phyloP scores from a whole-genome alignment of 2,113 vertebrate genomes.

The Albula goreensis region DNA sequence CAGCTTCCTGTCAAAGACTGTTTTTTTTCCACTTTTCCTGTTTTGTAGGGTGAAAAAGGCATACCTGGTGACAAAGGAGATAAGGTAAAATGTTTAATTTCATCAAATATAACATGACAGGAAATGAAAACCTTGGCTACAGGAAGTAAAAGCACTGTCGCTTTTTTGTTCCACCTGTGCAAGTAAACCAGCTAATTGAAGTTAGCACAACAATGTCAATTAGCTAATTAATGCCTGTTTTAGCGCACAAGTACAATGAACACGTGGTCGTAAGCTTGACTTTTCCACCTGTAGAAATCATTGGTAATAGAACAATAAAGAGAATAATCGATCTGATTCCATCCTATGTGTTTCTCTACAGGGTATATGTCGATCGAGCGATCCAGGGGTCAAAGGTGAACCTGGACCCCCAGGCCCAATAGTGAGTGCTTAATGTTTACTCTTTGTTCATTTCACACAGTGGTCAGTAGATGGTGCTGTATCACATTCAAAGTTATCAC shows the following conservation, averaged over 20 bases:
- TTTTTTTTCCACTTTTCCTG: background rate
- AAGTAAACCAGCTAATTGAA: no score
- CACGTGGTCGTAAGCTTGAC: no score
- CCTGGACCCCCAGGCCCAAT: constrained; percentile 76
- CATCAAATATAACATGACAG: background rate
- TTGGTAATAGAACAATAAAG: background rate
- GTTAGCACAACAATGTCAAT: no score
- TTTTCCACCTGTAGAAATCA: background rate
- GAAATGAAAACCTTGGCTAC: no score
- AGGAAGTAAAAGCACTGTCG: no score
- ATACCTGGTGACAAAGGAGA: constrained; percentile 22
- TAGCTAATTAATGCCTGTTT: no score
- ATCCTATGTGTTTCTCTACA: constrained; percentile 37
- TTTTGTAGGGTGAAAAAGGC: constrained; percentile 18
- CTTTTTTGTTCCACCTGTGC: no score
- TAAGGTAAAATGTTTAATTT: constrained; percentile 22
- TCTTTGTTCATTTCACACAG: background rate
- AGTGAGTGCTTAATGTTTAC: constrained; percentile 70
- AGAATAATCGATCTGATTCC: background rate
- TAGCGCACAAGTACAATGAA: no score
- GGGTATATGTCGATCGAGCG: constrained; percentile 58
- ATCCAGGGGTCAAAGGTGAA: constrained; percentile 79
- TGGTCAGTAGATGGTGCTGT: background rate
- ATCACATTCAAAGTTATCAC: background rate
- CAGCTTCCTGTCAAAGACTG: background rate